A percentile compares a stretch with the other conserved stretches of the same genome.
Evolutionary conservation across 2,888 invertebrate species (phyloP).

Genomic region (Drosophila eohydei): DNA sequence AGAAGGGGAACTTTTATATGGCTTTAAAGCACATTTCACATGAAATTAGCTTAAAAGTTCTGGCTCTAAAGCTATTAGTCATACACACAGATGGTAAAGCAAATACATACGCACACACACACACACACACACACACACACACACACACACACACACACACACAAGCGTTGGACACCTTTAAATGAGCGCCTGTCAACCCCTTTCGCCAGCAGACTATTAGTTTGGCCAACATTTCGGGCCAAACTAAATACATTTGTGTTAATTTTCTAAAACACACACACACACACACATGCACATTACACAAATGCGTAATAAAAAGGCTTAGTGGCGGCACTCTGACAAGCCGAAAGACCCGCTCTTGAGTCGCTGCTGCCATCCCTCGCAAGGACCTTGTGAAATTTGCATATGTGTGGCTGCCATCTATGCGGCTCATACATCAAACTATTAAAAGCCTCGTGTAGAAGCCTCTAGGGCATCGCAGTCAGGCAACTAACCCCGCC

Average conservation of each 20-base stretch:
- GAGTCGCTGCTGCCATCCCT: conserved; percentile 6
- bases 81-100: conserved; percentile 23
- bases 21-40: conserved; percentile 33
- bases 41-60: conserved; percentile 64
- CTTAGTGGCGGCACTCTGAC: conserved; percentile 54
- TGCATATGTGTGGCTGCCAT: conserved; percentile 61
- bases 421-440: conserved; percentile 75
- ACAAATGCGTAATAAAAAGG: conserved; percentile 55
- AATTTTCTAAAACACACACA: conserved; percentile 63
- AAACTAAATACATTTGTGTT: conserved; percentile 80
- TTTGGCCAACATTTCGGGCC: conserved; percentile 53
- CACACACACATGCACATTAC: conserved; percentile 12
- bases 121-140: conserved; percentile 3
- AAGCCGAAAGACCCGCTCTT: conserved; percentile 26
- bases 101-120: conserved; percentile 6
- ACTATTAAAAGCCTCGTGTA: conserved; percentile 75
- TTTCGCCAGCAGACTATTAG: conserved; percentile 45
- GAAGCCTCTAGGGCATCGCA: conserved; percentile 65
- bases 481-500: conserved; percentile 9
- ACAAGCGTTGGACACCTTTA: conserved; percentile 57
- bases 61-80: conserved; percentile 55
- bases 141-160: too few species aligned
- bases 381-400: conserved; percentile 57
- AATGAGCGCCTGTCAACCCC: conserved; percentile 24
- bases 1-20: conserved; percentile 1